These are phyloP conservation scores for Apomyelois bistriatella DNA, from an alignment of 2,888 invertebrate species.

Conservation along the genomic window DNA sequence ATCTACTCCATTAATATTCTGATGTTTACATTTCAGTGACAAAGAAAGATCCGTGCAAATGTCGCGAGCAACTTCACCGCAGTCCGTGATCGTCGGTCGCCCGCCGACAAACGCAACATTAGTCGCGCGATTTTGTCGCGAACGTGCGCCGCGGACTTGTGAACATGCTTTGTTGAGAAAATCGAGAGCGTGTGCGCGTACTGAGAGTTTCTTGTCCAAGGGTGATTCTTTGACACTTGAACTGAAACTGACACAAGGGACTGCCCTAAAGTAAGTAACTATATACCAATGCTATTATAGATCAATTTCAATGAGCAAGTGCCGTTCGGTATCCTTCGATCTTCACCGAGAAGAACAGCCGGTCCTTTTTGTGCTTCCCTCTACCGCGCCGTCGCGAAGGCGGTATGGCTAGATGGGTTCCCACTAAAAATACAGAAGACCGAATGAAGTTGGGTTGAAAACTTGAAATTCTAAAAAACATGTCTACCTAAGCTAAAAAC, in stretches of 20 bases:
- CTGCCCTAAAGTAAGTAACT: slow-evolving; percentile 86
- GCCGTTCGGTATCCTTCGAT: too few relatives aligned
- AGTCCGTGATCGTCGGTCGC: slow-evolving; percentile 73
- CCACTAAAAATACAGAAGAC: too few relatives aligned
- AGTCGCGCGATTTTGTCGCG: slow-evolving; percentile 90
- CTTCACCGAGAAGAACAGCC: too few relatives aligned
- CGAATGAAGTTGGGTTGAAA: too few relatives aligned
- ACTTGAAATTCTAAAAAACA: too few relatives aligned
- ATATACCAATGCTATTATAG: not conserved
- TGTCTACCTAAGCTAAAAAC: too few relatives aligned
- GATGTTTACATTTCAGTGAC: slow-evolving; percentile 50
- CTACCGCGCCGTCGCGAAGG: too few relatives aligned
- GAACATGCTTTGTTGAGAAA: slow-evolving; percentile 86
- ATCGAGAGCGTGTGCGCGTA: slow-evolving; percentile 87
- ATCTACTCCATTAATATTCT: not conserved
- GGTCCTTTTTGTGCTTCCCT: too few relatives aligned
- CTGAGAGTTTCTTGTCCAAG: slow-evolving; percentile 91
- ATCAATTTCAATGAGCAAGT: too few relatives aligned
- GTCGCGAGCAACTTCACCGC: slow-evolving; percentile 71
- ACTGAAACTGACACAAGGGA: slow-evolving; percentile 88
- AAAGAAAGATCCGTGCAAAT: slow-evolving; percentile 72
- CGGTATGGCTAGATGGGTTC: too few relatives aligned
- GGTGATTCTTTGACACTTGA: slow-evolving; percentile 90
- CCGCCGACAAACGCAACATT: slow-evolving; percentile 87
- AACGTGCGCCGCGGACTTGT: slow-evolving; percentile 89